Evolutionary conservation across 2,888 invertebrate species (phyloP), one percentile per base, ranked within the genome.

Genomic region (Cinara cedri): DNA sequence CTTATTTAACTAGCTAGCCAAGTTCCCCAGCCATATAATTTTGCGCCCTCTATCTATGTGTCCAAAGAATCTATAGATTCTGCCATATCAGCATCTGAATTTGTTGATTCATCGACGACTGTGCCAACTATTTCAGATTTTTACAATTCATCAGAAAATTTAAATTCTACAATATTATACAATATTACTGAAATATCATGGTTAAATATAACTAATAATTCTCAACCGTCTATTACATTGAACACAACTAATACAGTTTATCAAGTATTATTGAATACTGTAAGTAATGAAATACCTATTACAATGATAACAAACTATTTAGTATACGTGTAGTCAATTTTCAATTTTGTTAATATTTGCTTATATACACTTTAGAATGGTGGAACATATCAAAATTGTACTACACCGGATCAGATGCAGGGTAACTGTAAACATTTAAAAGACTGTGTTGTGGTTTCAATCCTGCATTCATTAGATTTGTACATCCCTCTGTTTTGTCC

Each of bases 401-500:
- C 78, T 16, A 70, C 68, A 68, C 76, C 68, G 0, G 57, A 68
- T 10, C 24, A 68, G 46, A 26, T 26, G 13, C 26, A n/a, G n/a
- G 78, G 78, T 9, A 60, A 19, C 13, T 78, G 78, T 70, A 78
- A 78, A 78, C 78, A 78, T 68, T 78, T 78, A 60, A 78, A 78
- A 70, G 78, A 78, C 78, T 78, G 78, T 34, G 49, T 68, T 49
- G 68, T 68, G 26, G 3, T 34, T 49, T 49, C 78, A 70, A 78
- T 78, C 21, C 13, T 78, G 42, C 46, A 51, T 24, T 78, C 78
- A 51, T 60, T 78, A 11, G 60, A 78, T 57, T 14, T 16, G 8
- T 78, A 78, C 21, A 49, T 68, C 16, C 16, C 78, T 57, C 21
- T 78, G 9, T 78, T 78, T 62, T 78, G 78, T 70, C 26, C 68